Conservation (phyloP, 35 echinoderm and acorn worm genomes). For the Eucidaris tribuloides region DNA sequence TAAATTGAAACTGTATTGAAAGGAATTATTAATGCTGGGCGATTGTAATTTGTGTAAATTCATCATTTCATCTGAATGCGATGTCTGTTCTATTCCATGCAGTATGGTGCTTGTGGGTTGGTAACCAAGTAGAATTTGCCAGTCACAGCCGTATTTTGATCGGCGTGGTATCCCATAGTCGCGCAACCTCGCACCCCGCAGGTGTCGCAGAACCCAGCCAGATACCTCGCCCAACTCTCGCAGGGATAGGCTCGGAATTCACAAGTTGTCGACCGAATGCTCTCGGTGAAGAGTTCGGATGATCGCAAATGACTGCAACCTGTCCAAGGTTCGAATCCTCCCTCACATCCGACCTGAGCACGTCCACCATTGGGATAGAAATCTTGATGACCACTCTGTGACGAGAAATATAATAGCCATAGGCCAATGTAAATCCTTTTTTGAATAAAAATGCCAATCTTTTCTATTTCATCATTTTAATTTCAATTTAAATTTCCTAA, state of each 20-base stretch:
- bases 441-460: no score
- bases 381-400: slow-evolving; percentile 44
- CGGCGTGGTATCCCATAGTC: slow-evolving; percentile 51
- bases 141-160: background rate
- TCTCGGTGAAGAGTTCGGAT: slow-evolving; percentile 30
- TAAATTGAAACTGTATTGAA: no score
- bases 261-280: slow-evolving; percentile 8
- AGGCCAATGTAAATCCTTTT: no score
- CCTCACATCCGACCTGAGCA: slow-evolving; percentile 37
- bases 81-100: no score
- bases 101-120: slow-evolving; percentile 39
- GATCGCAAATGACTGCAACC: slow-evolving; percentile 48
- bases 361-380: slow-evolving; percentile 62
- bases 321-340: background rate
- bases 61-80: no score
- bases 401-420: background rate
- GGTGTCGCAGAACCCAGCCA: background rate
- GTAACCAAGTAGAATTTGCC: slow-evolving; percentile 52
- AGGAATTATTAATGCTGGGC: no score
- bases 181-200: slow-evolving; percentile 23
- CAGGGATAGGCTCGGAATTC: slow-evolving; percentile 36
- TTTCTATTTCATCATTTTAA: no score
- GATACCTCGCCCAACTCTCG: slow-evolving; percentile 36
- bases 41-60: no score
- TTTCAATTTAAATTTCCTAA: no score